Evolutionary conservation across 2,797 vertebrate genomes (phyloP).

Genomic region (Potorous gilbertii): DNA sequence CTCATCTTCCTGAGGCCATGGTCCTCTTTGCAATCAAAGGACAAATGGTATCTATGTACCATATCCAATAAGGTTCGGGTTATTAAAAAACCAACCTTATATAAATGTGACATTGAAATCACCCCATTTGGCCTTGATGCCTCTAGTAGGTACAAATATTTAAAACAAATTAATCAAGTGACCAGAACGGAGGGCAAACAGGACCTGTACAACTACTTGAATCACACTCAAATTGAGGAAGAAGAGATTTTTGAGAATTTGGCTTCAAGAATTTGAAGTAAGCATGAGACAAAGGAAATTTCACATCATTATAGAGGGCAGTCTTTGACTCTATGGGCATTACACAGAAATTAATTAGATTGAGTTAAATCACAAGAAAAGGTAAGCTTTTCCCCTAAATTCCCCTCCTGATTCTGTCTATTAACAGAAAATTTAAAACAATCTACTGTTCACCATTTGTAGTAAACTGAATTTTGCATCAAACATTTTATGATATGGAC

Average conservation of each 20-base stretch:
- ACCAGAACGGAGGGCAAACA: not conserved
- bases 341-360: not conserved
- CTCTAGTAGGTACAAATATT: not conserved
- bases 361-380: not conserved
- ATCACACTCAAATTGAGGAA: not conserved
- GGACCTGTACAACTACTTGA: not conserved
- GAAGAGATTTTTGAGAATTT: not conserved
- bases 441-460: not conserved
- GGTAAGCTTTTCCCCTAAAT: not conserved
- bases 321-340: not conserved
- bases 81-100: not conserved
- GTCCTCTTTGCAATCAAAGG: too few relatives aligned
- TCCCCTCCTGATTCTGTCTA: not conserved
- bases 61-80: not conserved
- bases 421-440: not conserved
- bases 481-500: not conserved
- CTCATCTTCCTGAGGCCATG: too few relatives aligned
- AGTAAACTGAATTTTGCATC: not conserved
- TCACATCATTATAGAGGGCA: not conserved
- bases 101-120: not conserved
- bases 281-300: not conserved
- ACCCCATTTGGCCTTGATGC: not conserved
- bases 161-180: not conserved
- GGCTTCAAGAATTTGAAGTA: not conserved
- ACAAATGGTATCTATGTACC: too few relatives aligned